Percentiles rank a stretch among this genome's conserved stretches.
Conservation (phyloP, 2,888 invertebrate genomes). For the Cartodere bifasciata region DNA sequence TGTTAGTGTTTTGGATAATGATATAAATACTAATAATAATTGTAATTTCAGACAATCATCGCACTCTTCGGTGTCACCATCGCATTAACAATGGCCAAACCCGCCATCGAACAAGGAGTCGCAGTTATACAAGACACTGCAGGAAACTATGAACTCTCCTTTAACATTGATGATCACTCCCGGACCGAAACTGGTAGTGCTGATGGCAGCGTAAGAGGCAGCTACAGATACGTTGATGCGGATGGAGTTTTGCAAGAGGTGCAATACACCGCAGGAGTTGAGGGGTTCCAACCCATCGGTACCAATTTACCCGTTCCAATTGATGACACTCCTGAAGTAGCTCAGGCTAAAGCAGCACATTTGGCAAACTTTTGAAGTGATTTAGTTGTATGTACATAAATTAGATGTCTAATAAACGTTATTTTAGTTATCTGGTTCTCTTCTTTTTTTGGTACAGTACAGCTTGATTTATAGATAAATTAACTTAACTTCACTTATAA, state of each 20-base stretch:
- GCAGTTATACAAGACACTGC: constrained; percentile 17
- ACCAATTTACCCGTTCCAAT: constrained; percentile 17
- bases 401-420: too few species aligned
- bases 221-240: constrained; percentile 18
- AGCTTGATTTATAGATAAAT: too few species aligned
- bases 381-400: too few species aligned
- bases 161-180: constrained; percentile 14
- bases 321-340: constrained; percentile 18
- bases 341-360: constrained; percentile 16
- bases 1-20: too few species aligned
- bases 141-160: constrained; percentile 18
- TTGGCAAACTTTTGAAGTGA: too few species aligned
- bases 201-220: constrained; percentile 17
- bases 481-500: too few species aligned
- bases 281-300: constrained; percentile 16
- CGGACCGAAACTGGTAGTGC: constrained; percentile 16
- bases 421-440: too few species aligned
- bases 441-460: too few species aligned
- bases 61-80: too few species aligned
- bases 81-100: too few species aligned
- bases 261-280: constrained; percentile 15
- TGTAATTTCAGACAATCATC: too few species aligned
- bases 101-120: constrained; percentile 12
- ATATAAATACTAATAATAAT: too few species aligned
- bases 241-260: constrained; percentile 16